Percentiles rank a stretch among this genome's conserved stretches.
phyloP scores from a whole-genome alignment of 1,140 invertebrate genomes.

The Caligus rogercresseyi region DNA sequence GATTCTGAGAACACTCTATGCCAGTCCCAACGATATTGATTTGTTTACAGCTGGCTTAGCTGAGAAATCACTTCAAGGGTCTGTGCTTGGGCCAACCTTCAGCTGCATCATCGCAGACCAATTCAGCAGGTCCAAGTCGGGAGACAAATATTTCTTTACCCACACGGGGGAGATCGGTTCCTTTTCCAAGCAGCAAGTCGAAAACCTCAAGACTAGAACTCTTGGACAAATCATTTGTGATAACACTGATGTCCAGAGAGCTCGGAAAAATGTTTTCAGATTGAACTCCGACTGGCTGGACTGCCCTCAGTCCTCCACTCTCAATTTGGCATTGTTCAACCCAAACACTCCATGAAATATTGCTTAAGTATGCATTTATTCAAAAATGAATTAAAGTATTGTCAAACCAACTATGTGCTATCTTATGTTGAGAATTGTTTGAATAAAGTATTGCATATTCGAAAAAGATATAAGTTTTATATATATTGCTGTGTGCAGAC shows the following conservation, averaged over 20 bases:
- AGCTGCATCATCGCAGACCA: slow-evolving; percentile 38
- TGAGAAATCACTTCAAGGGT: slow-evolving; percentile 41
- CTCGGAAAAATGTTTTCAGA: slow-evolving; percentile 12
- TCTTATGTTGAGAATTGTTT: too few relatives aligned
- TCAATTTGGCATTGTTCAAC: too few relatives aligned
- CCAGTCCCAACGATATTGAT: slow-evolving; percentile 31
- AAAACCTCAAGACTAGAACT: slow-evolving; percentile 29
- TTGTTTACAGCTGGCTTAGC: slow-evolving; percentile 33
- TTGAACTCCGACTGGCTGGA: too few relatives aligned
- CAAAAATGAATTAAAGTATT: too few relatives aligned
- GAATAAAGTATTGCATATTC: too few relatives aligned
- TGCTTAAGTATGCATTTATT: too few relatives aligned
- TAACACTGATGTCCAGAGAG: slow-evolving; percentile 31
- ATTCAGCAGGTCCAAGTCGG: slow-evolving; percentile 35
- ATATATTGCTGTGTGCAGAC: too few relatives aligned
- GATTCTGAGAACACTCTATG: background rate
- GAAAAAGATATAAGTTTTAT: too few relatives aligned
- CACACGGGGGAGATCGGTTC: background rate
- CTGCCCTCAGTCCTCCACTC: too few relatives aligned
- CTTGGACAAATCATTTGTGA: slow-evolving; percentile 30
- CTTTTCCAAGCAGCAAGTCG: slow-evolving; percentile 28
- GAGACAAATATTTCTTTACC: slow-evolving; percentile 41
- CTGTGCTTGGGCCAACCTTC: slow-evolving; percentile 51
- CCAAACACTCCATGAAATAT: too few relatives aligned
- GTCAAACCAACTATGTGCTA: too few relatives aligned